Evolutionary conservation across 2,113 vertebrate species (phyloP).

Genomic region (Collichthys lucidus): DNA sequence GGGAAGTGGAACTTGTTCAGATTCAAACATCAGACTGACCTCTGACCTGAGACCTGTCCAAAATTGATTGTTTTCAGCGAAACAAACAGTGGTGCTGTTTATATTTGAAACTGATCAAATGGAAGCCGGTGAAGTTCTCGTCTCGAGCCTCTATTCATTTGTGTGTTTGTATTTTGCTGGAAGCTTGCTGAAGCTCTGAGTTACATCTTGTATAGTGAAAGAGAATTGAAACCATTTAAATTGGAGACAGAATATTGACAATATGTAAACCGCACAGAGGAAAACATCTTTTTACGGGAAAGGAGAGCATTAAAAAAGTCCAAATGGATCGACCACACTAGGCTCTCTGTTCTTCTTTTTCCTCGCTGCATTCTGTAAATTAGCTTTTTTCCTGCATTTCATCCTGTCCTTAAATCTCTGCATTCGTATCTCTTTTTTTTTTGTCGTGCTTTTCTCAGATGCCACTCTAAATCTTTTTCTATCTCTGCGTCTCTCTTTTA

Average conservation of each 20-base stretch:
- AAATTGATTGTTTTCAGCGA: not conserved
- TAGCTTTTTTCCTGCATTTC: constrained; percentile 21
- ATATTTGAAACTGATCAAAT: constrained; percentile 30
- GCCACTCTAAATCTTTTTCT: constrained; percentile 24
- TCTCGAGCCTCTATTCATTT: constrained; percentile 27
- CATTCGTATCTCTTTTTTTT: constrained; percentile 17
- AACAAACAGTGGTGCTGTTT: constrained; percentile 1
- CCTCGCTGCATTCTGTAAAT: constrained; percentile 41
- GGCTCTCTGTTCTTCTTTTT: constrained; percentile 28
- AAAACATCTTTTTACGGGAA: constrained; percentile 69
- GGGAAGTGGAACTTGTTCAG: not conserved
- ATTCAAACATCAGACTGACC: not conserved
- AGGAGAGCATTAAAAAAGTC: constrained; percentile 65
- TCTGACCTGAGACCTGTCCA: not conserved
- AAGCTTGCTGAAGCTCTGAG: constrained; percentile 49
- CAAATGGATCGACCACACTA: constrained; percentile 56
- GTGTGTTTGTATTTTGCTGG: constrained; percentile 46
- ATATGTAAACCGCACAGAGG: constrained; percentile 63
- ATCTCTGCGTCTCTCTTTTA: constrained; percentile 16
- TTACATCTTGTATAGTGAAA: constrained; percentile 62
- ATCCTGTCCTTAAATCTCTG: constrained; percentile 34
- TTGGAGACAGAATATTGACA: constrained; percentile 78
- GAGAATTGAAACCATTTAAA: constrained; percentile 78
- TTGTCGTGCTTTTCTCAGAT: constrained; percentile 19
- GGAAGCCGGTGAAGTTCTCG: not conserved